A percentile compares a stretch with the other conserved stretches of the same genome.
phyloP scores from a whole-genome alignment of 2,888 invertebrate species.

The Silvanus unidentatus region DNA sequence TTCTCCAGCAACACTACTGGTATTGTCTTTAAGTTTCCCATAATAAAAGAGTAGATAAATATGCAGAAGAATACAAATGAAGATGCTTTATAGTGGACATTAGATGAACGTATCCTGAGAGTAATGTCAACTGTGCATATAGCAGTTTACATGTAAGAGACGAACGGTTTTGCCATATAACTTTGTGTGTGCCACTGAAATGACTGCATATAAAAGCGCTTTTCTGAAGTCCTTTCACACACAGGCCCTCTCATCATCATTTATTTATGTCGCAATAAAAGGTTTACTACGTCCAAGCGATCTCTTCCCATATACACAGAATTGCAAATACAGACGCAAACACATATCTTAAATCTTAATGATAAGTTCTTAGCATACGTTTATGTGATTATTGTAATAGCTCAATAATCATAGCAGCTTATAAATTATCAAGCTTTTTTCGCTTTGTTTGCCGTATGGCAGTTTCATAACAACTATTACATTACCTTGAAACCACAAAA shows the following conservation, averaged over 20 bases:
- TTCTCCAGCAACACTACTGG: too few relatives aligned
- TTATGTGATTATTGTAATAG: slow-evolving; percentile 23
- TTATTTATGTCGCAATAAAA: slow-evolving; percentile 20
- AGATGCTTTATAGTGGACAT: too few relatives aligned
- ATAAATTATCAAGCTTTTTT: slow-evolving; percentile 11
- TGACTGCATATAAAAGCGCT: neutral
- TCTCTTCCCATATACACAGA: slow-evolving; percentile 16
- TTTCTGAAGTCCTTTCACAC: slow-evolving; percentile 9
- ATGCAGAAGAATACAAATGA: too few relatives aligned
- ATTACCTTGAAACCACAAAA: neutral
- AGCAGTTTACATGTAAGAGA: too few relatives aligned
- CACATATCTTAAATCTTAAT: slow-evolving; percentile 25
- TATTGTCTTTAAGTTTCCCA: too few relatives aligned
- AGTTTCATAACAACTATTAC: neutral
- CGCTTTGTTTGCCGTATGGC: slow-evolving; percentile 1
- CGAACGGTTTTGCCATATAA: too few relatives aligned
- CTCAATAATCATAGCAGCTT: slow-evolving; percentile 20
- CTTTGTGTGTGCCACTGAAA: too few relatives aligned
- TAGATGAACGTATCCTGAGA: too few relatives aligned
- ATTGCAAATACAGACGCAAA: slow-evolving; percentile 12
- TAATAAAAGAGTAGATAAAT: too few relatives aligned
- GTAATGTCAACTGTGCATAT: too few relatives aligned
- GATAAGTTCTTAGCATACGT: slow-evolving; percentile 19
- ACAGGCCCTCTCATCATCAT: slow-evolving; percentile 13
- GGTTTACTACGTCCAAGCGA: slow-evolving; percentile 14